Evolutionary conservation across 2,888 invertebrate species (phyloP).

Genomic region (Asteroscopus sphinx): DNA sequence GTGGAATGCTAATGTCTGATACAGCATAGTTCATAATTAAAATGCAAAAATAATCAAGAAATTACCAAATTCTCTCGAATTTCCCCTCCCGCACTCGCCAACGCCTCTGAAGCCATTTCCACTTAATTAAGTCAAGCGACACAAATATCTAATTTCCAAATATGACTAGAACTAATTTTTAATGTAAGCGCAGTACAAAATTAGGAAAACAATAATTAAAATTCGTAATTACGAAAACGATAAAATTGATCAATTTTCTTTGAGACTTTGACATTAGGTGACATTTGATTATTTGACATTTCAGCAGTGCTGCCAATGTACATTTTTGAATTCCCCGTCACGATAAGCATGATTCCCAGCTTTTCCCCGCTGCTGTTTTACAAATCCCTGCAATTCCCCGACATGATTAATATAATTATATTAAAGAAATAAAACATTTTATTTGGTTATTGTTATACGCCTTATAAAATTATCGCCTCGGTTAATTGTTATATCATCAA

Average conservation of each 20-base stretch:
- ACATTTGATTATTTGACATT: slow-evolving; percentile 30
- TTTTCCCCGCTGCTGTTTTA: no score
- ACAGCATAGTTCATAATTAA: slow-evolving; percentile 9
- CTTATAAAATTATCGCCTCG: no score
- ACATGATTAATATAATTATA: no score
- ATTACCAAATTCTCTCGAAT: slow-evolving; percentile 86
- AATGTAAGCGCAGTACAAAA: slow-evolving; percentile 16
- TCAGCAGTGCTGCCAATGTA: no score
- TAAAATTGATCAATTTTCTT: slow-evolving; percentile 47
- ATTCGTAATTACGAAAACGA: slow-evolving; percentile 17
- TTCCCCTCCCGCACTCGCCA: slow-evolving; percentile 72
- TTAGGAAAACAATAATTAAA: slow-evolving; percentile 29
- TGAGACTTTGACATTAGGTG: slow-evolving; percentile 38
- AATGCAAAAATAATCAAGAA: slow-evolving; percentile 23
- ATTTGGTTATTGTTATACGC: no score
- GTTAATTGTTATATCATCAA: no score
- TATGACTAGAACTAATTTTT: slow-evolving; percentile 17
- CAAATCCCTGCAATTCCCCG: no score
- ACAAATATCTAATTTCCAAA: slow-evolving; percentile 12
- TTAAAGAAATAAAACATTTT: no score
- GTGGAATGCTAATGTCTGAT: slow-evolving; percentile 28
- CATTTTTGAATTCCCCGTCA: no score
- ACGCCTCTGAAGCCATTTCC: slow-evolving; percentile 78
- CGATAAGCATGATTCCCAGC: no score
- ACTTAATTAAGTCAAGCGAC: slow-evolving; percentile 19